These are phyloP conservation scores for Clarias laeviceps DNA, from an alignment of 2,797 vertebrate species.

Conservation along the genomic window DNA sequence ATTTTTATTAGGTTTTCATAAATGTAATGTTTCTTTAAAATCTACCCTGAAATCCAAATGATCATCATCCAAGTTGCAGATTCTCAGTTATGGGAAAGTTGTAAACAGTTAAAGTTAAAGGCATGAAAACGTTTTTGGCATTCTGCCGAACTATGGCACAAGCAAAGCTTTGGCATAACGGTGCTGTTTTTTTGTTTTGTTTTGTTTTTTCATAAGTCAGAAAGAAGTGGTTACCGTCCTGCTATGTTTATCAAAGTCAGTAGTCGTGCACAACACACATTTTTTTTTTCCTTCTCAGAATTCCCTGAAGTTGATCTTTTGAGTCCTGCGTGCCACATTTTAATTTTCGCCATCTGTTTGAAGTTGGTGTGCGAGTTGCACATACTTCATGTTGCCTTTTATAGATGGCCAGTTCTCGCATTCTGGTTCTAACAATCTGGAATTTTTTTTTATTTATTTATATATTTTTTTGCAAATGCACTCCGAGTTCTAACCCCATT, in stretches of 20 bases:
- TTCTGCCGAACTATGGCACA: background rate
- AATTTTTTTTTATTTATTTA: background rate
- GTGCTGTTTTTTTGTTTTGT: background rate
- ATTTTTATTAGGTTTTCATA: background rate
- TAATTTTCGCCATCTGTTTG: constrained; percentile 17
- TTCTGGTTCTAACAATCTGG: background rate
- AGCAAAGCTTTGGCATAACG: background rate
- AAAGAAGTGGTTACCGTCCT: constrained; percentile 3
- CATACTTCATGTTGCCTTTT: background rate
- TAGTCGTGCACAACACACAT: background rate
- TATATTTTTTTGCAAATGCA: background rate
- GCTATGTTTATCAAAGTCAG: background rate
- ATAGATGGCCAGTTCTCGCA: background rate
- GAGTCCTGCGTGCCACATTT: constrained; percentile 9
- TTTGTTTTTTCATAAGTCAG: background rate
- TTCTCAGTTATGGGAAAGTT: background rate
- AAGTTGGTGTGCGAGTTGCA: background rate
- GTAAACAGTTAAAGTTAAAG: background rate
- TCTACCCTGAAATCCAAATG: too few species aligned
- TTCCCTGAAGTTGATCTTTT: background rate
- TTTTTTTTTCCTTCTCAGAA: background rate
- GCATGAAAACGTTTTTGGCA: background rate
- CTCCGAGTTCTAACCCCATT: background rate
- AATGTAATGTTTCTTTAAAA: background rate
- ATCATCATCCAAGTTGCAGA: background rate